phyloP scores from a whole-genome alignment of 1,140 invertebrate genomes.

The Platyscapa corneri region DNA sequence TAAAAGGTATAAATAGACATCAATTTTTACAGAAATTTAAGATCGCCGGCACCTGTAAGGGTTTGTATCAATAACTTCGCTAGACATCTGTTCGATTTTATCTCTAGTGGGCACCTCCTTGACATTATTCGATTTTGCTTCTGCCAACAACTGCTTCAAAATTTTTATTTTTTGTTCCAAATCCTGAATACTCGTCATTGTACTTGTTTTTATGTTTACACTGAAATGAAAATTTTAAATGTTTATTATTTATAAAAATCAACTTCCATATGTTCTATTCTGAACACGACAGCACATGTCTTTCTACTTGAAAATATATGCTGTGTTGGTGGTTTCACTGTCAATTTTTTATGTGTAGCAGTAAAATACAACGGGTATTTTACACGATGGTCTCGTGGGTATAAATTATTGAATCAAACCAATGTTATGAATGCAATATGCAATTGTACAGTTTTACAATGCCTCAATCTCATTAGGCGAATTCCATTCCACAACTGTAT shows the following conservation, averaged over 20 bases:
- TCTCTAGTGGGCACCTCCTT: slow-evolving; percentile 52
- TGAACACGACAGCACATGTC: neutral
- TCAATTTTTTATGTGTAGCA: neutral
- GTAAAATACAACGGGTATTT: neutral
- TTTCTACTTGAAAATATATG: neutral
- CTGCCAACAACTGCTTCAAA: slow-evolving; percentile 76
- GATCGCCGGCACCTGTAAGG: slow-evolving; percentile 88
- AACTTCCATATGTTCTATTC: slow-evolving; percentile 25
- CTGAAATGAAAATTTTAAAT: neutral
- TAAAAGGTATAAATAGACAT: neutral
- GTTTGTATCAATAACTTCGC: slow-evolving; percentile 98
- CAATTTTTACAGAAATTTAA: neutral
- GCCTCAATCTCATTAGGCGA: slow-evolving; percentile 31
- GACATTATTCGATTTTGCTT: slow-evolving; percentile 68
- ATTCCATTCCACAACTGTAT: slow-evolving; percentile 18
- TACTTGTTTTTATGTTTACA: slow-evolving; percentile 12
- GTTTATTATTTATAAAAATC: slow-evolving; percentile 1
- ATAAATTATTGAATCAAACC: neutral
- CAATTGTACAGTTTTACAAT: neutral
- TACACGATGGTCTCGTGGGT: neutral
- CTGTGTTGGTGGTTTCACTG: neutral
- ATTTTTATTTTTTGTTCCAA: slow-evolving; percentile 73
- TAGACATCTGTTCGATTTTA: slow-evolving; percentile 81
- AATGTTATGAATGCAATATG: neutral
- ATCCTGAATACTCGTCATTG: slow-evolving; percentile 59